Conservation (phyloP, 2,797 vertebrate species). For the Sebastiscus tertius region DNA sequence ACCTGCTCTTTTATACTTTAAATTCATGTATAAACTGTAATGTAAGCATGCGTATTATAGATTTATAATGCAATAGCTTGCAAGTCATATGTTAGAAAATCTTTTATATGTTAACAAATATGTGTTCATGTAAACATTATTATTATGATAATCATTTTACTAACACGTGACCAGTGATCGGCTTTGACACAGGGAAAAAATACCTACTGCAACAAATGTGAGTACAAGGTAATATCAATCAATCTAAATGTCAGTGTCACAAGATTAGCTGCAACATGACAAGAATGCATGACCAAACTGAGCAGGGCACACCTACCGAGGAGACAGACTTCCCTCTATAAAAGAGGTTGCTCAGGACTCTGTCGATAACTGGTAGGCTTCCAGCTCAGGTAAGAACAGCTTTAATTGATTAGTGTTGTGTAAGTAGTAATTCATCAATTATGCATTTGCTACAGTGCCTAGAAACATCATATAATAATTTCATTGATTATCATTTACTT, state of each 20-base stretch:
- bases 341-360: constrained; percentile 45
- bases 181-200: neutral
- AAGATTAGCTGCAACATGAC: constrained; percentile 58
- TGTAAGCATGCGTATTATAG: neutral
- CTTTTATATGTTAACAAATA: neutral
- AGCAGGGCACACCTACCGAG: constrained; percentile 68
- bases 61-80: neutral
- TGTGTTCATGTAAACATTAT: neutral
- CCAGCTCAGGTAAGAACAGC: constrained; percentile 55
- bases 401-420: neutral
- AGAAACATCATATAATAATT: neutral
- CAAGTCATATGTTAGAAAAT: neutral
- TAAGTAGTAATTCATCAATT: neutral
- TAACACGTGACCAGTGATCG: neutral
- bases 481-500: neutral
- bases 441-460: neutral
- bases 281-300: constrained; percentile 78
- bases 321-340: constrained; percentile 63
- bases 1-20: neutral
- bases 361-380: constrained; percentile 54
- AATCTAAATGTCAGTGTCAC: constrained; percentile 67
- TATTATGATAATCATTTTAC: neutral
- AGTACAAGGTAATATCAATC: constrained; percentile 39
- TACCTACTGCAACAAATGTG: constrained; percentile 22
- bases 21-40: neutral